A percentile compares a stretch with the other conserved stretches of the same genome.
Evolutionary conservation across 2,113 vertebrate species (phyloP).

Genomic region (Stegastes partitus): DNA sequence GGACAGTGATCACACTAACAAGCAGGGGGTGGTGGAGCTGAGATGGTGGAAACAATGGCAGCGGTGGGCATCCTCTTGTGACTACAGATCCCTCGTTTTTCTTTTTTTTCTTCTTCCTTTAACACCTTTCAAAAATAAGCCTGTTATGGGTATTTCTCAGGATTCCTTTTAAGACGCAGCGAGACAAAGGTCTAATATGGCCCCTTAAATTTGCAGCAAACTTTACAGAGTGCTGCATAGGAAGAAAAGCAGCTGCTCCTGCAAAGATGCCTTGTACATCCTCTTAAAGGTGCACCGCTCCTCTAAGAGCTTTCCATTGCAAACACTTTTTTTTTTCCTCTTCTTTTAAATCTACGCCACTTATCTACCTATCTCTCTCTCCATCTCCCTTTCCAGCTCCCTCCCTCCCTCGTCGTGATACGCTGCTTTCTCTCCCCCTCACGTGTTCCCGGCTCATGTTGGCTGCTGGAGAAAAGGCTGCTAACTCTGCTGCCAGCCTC

Average conservation of each 20-base stretch:
- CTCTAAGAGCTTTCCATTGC: slow-evolving; percentile 56
- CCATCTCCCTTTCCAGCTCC: slow-evolving; percentile 29
- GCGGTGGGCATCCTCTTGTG: slow-evolving; percentile 40
- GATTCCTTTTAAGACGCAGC: slow-evolving; percentile 26
- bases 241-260: slow-evolving; percentile 36
- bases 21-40: slow-evolving; percentile 44
- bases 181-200: slow-evolving; percentile 18
- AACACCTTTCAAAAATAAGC: slow-evolving; percentile 36
- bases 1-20: slow-evolving; percentile 71
- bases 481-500: slow-evolving; percentile 41
- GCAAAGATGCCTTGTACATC: slow-evolving; percentile 28
- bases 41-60: slow-evolving; percentile 38
- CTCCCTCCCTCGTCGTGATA: slow-evolving; percentile 10
- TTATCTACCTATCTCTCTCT: slow-evolving; percentile 43
- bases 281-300: slow-evolving; percentile 34
- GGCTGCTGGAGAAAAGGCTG: slow-evolving; percentile 38
- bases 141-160: slow-evolving; percentile 32
- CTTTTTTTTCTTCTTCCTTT: slow-evolving; percentile 26
- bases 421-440: slow-evolving; percentile 40
- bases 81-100: slow-evolving; percentile 19
- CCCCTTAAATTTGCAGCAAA: slow-evolving; percentile 24
- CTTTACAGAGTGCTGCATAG: slow-evolving; percentile 22
- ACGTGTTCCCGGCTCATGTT: slow-evolving; percentile 56
- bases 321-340: slow-evolving; percentile 39
- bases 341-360: slow-evolving; percentile 28